Evolutionary conservation across 2,113 vertebrate genomes (phyloP), one percentile per base, ranked within the genome.

Genomic region (Bambusicola thoracicus): DNA sequence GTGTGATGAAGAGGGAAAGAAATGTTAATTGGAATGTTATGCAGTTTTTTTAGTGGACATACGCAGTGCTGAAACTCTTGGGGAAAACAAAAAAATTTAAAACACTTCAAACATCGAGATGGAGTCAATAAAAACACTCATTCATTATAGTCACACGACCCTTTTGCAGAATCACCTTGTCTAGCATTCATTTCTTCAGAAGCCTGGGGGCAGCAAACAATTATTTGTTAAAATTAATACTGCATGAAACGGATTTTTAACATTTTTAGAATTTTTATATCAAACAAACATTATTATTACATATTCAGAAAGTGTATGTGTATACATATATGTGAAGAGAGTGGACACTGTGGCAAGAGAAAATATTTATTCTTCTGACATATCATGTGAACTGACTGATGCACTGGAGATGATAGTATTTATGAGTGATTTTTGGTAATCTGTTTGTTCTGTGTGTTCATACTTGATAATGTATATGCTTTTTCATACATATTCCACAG

Each of bases 211-310:
- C 53, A 83, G 41, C 59, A 87, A 92, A 89, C 22, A 56, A 14
- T 34, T n/a, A 29, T 93, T 83, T 65, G 58, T 93, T 86, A 91
- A 93, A 93, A 90, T 81, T 87, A 55, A 36, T 73, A 79, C 56
- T 43, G 41, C 44, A 24, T 90, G 53, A 92, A 95, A 95, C 75
- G 0, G 13, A 66, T 85, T 87, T 86, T 84, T 44, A 69, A 46
- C 12, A 20, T 63, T 78, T 89, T 85, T 80, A 75, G 19, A 34
- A 22, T 58, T 90, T 70, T 77, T 82, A 8, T 43, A 38, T 81
- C n/a, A 82, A 87, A 36, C 17, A 65, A 69, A 79, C 1, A 0
- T 59, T 29, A 56, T 15, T 74, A n/a, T 67, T 87, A 8, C n/a
- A 38, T 78, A 70, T 81, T 72, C 46, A 27, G 59, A 83, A 61